Conservation (phyloP, 2,797 vertebrate genomes). For the Platalea minor region DNA sequence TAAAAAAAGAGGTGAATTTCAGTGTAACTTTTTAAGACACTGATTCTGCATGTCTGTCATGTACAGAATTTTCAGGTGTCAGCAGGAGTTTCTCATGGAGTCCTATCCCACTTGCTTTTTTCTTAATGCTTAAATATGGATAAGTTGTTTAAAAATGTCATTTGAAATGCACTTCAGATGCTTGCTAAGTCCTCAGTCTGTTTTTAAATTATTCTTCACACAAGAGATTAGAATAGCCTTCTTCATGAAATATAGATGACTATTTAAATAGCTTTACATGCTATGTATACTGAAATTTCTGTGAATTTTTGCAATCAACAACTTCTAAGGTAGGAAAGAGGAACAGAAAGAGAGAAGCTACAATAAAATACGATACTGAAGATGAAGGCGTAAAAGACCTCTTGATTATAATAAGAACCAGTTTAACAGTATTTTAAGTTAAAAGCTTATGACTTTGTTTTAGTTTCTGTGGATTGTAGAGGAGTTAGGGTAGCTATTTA, state of each 20-base stretch:
- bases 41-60: not conserved
- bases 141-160: not conserved
- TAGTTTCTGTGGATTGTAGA: not conserved
- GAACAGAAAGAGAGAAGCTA: conserved; percentile 74
- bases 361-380: conserved; percentile 25
- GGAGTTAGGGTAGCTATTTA: not conserved
- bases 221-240: conserved; percentile 21
- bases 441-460: not conserved
- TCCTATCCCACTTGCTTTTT: not conserved
- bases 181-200: not conserved
- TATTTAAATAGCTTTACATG: not conserved
- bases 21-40: not conserved
- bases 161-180: not conserved
- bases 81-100: not conserved
- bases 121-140: not conserved
- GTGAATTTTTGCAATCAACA: not conserved
- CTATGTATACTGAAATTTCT: not conserved
- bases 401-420: not conserved
- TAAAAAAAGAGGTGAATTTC: not conserved
- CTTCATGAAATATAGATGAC: not conserved
- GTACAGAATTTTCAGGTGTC: not conserved
- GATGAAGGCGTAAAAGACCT: not conserved
- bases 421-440: not conserved
- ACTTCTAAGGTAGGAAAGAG: conserved; percentile 60
- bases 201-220: conserved; percentile 21